A percentile compares a stretch with the other conserved stretches of the same genome.
phyloP scores from a whole-genome alignment of 2,113 vertebrate species.

The Hemiprocne comata region DNA sequence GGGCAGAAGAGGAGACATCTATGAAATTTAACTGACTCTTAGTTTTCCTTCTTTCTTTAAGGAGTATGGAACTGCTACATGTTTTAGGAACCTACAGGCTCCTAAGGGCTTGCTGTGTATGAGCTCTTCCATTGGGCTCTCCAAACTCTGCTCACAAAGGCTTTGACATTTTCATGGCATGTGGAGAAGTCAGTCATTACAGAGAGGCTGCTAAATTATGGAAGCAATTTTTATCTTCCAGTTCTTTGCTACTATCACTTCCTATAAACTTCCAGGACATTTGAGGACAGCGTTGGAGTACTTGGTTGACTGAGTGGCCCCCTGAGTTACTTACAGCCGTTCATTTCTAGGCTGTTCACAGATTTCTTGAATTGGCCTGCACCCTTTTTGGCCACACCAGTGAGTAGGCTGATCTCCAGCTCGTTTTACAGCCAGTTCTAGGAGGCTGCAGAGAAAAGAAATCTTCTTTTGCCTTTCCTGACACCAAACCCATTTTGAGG shows the following conservation, averaged over 20 bases:
- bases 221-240: constrained; percentile 14
- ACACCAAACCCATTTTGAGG: accelerated
- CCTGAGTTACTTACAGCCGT: not conserved
- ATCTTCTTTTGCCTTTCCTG: not conserved
- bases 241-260: not conserved
- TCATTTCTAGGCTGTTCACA: not conserved
- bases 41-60: not conserved
- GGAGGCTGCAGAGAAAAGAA: constrained; percentile 14
- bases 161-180: not conserved
- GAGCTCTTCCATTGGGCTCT: not conserved
- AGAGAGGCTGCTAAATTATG: constrained; percentile 30
- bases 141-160: not conserved
- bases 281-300: not conserved
- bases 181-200: not conserved
- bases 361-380: not conserved
- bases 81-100: not conserved
- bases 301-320: not conserved
- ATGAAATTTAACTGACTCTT: not conserved
- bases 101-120: not conserved
- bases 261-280: not conserved
- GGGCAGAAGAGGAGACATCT: not conserved
- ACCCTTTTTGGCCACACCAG: not conserved
- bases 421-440: not conserved
- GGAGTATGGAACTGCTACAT: not conserved
- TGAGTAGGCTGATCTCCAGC: not conserved